phyloP scores from a whole-genome alignment of 1,140 invertebrate species.

The Thaumetopoea pityocampa region DNA sequence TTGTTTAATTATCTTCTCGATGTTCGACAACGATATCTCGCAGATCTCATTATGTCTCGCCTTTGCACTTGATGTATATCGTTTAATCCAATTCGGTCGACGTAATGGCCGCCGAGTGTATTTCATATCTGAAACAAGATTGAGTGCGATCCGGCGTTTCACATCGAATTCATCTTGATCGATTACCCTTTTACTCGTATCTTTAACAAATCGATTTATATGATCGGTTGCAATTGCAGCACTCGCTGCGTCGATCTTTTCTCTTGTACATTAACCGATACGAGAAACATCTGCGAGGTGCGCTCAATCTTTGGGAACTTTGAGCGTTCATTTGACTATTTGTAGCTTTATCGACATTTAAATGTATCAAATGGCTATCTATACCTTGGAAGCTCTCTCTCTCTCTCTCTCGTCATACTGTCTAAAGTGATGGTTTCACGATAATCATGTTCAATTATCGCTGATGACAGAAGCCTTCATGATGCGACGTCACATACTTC shows the following conservation, averaged over 20 bases:
- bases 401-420: no score
- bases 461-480: no score
- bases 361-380: no score
- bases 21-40: conserved; percentile 6
- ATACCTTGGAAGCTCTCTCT: no score
- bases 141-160: conserved; percentile 26
- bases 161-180: conserved; percentile 34
- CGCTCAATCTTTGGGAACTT: conserved; percentile 22
- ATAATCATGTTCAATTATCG: no score
- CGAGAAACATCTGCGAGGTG: conserved; percentile 24
- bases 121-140: conserved; percentile 32
- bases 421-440: no score
- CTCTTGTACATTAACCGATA: conserved; percentile 27
- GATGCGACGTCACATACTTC: no score
- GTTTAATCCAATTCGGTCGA: conserved; percentile 21
- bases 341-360: no score
- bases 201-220: conserved; percentile 41
- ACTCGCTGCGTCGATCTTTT: conserved; percentile 23
- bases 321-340: conserved; percentile 8
- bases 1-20: conserved; percentile 13
- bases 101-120: conserved; percentile 12
- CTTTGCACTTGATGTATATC: conserved; percentile 13
- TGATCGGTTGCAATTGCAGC: conserved; percentile 26
- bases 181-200: conserved; percentile 35
- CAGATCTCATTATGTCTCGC: conserved; percentile 5